Evolutionary conservation across 92 coral and sea anemone species (phyloP), one percentile per base, ranked within the genome.

Genomic region (Porites divaricata): DNA sequence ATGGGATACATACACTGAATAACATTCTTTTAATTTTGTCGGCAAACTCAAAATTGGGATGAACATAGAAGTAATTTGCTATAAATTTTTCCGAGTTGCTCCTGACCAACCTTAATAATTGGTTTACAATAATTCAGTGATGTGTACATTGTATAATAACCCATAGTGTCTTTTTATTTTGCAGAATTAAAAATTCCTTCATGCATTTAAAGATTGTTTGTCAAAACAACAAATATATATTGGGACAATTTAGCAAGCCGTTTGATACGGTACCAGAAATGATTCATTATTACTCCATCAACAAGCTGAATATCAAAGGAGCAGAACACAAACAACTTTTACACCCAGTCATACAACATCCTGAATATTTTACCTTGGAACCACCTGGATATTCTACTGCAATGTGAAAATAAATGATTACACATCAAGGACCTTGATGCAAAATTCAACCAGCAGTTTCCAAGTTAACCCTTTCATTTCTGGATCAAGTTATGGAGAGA

Each of bases 201-300:
- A 93, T 97, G 91, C 99, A 97, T 71, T 85, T 97, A 41, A 95
- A 93, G 90, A 97, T 97, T 72, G 95, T 90, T 13, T 87, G 89
- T 56, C 82, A 72, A 61, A 57, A 83, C 21, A 87, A 93, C 50
- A 90, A 85, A 90, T 97, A 88, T 75, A 96, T 97, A 63, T 83
- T 97, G 88, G 99, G 99, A 70, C 99, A 97, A 83, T 95, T 95
- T 80, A 97, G 99, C 90, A 95, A 95, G 59, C 99, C 99, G 48
- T 97, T 95, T 74, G 93, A 95, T 82, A 88, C 91, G 17, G 95
- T 97, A 6, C 99, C 99, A 12, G 95, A 90, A 74, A 90, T 97
- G 81, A 93, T 97, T 52, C 81, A 87, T 66, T 91, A 95, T 71
- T 97, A 97, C 87, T 91, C 99, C 1, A 67, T 85, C 70, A 97